phyloP scores from a whole-genome alignment of 92 coral and sea anemone genomes.

The Porites lobata region DNA sequence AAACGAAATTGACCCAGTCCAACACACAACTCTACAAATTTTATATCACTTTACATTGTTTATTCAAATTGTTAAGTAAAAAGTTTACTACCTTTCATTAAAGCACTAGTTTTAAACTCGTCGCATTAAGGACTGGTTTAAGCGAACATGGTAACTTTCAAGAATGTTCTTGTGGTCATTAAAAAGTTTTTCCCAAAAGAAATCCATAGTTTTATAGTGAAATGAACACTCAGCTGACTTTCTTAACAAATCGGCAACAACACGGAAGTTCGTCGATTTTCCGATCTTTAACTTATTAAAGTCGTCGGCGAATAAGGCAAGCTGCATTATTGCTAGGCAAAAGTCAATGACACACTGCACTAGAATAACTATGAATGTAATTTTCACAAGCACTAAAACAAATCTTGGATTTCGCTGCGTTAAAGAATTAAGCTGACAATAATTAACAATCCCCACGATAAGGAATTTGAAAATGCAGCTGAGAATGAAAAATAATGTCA shows the following conservation, averaged over 20 bases:
- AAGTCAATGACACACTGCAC: conserved; percentile 10
- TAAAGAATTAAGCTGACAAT: background rate
- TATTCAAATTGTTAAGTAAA: too few relatives aligned
- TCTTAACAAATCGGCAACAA: background rate
- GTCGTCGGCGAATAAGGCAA: background rate
- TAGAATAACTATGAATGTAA: background rate
- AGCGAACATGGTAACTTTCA: background rate
- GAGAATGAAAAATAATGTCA: background rate
- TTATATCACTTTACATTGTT: too few relatives aligned
- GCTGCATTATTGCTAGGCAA: background rate
- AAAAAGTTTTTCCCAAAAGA: conserved; percentile 20
- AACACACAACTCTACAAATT: too few relatives aligned
- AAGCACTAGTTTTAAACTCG: background rate
- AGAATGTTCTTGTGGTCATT: background rate
- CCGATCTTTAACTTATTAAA: background rate
- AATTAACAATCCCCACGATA: background rate
- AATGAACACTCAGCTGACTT: conserved; percentile 24
- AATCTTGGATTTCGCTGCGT: background rate
- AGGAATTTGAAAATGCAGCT: background rate
- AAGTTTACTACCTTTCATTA: too few relatives aligned
- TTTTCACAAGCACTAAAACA: background rate
- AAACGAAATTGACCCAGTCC: too few relatives aligned
- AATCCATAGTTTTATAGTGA: conserved; percentile 9
- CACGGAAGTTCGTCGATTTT: background rate
- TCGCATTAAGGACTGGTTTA: background rate